phyloP scores from a whole-genome alignment of 2,113 vertebrate species.

The Rattus rattus region DNA sequence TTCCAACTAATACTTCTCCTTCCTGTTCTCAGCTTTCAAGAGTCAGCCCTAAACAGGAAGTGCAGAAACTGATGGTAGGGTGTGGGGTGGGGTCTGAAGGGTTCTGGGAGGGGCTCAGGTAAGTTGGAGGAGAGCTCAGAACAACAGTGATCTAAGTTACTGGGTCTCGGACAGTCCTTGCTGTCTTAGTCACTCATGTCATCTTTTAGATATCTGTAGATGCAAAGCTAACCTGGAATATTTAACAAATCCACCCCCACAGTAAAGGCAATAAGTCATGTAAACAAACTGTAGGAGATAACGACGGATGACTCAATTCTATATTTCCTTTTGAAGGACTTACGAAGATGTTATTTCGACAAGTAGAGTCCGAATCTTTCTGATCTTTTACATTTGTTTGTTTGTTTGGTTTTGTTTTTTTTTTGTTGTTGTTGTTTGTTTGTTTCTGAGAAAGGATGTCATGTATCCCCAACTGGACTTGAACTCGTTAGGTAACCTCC shows the following conservation, averaged over 20 bases:
- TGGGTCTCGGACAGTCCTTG: neutral
- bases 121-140: too few relatives aligned
- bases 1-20: neutral
- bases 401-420: neutral
- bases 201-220: neutral
- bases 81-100: neutral
- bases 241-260: neutral
- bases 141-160: neutral
- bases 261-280: neutral
- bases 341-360: neutral
- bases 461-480: neutral
- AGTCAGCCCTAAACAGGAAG: neutral
- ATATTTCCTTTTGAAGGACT: neutral
- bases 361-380: neutral
- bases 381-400: neutral
- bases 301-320: neutral
- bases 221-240: neutral
- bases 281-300: neutral
- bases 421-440: neutral
- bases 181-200: neutral
- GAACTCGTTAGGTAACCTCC: neutral
- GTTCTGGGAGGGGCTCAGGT: neutral
- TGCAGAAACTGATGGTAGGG: neutral
- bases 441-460: neutral
- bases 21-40: neutral